These are phyloP conservation scores for Cossypha niveicapilla DNA, from an alignment of 2,797 vertebrate genomes.

Conservation along the genomic window DNA sequence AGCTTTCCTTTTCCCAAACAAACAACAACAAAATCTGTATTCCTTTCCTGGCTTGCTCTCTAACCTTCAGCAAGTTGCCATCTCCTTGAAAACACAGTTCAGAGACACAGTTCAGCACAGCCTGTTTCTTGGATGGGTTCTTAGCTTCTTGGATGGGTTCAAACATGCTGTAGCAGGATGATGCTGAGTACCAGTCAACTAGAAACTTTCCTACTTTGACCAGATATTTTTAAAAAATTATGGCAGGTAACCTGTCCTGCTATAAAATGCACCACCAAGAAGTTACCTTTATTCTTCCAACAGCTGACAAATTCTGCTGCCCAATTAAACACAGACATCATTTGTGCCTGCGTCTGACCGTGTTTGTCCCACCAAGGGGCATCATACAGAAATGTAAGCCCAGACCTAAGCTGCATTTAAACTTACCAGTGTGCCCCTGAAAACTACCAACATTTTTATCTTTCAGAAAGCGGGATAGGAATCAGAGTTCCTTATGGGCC, in stretches of 20 bases:
- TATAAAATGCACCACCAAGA: neutral
- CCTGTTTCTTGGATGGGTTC: neutral
- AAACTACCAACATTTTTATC: neutral
- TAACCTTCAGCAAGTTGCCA: neutral
- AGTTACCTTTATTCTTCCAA: neutral
- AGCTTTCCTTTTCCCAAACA: neutral
- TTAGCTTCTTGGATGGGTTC: neutral
- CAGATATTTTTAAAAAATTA: neutral
- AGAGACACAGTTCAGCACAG: neutral
- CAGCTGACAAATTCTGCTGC: neutral
- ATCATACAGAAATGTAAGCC: rapidly evolving
- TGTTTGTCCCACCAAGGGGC: neutral
- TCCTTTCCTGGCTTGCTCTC: neutral
- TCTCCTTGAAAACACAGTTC: neutral
- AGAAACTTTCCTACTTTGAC: neutral
- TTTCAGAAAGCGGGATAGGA: neutral
- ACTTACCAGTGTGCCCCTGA: neutral
- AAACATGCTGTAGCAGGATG: neutral
- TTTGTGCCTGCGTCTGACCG: neutral
- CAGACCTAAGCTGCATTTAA: neutral
- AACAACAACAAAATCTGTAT: neutral
- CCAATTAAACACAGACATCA: neutral
- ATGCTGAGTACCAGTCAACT: neutral
- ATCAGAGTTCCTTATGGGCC: neutral
- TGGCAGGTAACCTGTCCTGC: neutral